These are phyloP conservation scores for Myotis daubentonii DNA, from an alignment of 2,797 vertebrate species.

Conservation along the genomic window DNA sequence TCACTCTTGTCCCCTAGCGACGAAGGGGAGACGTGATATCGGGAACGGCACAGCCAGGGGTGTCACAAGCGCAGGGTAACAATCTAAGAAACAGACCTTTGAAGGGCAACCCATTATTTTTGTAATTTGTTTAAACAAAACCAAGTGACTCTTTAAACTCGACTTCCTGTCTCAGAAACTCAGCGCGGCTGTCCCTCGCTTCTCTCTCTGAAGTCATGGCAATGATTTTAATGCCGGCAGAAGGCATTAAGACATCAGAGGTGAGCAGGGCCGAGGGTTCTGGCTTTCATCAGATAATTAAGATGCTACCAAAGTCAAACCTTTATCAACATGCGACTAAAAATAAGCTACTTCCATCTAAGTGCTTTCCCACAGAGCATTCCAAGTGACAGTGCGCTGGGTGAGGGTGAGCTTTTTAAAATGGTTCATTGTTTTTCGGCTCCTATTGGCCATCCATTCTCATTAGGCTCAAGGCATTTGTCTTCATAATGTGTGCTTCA, in stretches of 20 bases:
- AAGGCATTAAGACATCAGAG: constrained; percentile 72
- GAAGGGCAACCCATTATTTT: constrained; percentile 78
- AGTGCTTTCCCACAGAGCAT: constrained; percentile 60
- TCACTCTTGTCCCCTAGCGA: neutral
- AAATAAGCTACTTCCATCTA: constrained; percentile 72
- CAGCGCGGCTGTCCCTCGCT: constrained; percentile 30
- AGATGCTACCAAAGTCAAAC: constrained; percentile 61
- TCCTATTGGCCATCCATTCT: constrained; percentile 88
- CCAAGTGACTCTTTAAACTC: constrained; percentile 75
- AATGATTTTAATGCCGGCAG: constrained; percentile 71
- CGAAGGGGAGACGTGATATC: neutral
- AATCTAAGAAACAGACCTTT: constrained; percentile 68
- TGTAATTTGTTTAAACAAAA: constrained; percentile 75
- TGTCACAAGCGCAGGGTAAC: constrained; percentile 58
- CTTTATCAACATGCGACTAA: constrained; percentile 78
- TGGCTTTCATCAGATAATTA: constrained; percentile 79
- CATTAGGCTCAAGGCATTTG: constrained; percentile 86
- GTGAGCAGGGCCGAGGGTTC: constrained; percentile 67
- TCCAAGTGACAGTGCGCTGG: constrained; percentile 53
- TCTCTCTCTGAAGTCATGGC: constrained; percentile 58
- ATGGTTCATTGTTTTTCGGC: constrained; percentile 77
- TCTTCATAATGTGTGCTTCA: constrained; percentile 86
- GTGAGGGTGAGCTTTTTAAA: constrained; percentile 68
- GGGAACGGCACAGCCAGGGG: neutral
- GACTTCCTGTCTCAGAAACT: constrained; percentile 64